A percentile compares a stretch with the other conserved stretches of the same genome.
phyloP scores from a whole-genome alignment of 2,797 vertebrate species.

The Anguilla pacifica region DNA sequence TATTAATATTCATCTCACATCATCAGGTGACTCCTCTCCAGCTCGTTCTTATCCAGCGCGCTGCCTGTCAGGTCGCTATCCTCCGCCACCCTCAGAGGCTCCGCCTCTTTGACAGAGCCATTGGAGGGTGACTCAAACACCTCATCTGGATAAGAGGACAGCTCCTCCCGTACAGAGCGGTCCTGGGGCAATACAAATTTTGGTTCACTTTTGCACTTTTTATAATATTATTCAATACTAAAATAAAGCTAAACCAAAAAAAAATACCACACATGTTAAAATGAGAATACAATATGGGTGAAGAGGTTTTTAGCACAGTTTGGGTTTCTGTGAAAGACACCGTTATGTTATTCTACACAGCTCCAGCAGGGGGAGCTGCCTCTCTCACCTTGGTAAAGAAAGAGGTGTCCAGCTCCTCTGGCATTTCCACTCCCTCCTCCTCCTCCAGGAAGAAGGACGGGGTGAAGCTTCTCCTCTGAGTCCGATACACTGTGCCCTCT shows the following conservation, averaged over 20 bases:
- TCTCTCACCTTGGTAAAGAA: slow-evolving; percentile 90
- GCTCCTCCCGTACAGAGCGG: slow-evolving; percentile 86
- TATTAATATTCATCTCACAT: slow-evolving; percentile 77
- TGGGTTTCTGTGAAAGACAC: neutral
- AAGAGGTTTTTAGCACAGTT: neutral
- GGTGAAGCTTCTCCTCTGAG: slow-evolving; percentile 87
- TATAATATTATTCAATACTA: neutral
- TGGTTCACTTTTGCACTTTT: neutral
- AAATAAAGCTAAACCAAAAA: neutral
- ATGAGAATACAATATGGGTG: neutral
- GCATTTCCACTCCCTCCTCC: slow-evolving; percentile 89
- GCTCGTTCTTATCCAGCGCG: slow-evolving; percentile 83
- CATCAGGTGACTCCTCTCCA: slow-evolving; percentile 93
- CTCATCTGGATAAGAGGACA: slow-evolving; percentile 90
- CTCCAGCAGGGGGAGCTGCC: neutral
- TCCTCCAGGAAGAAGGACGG: slow-evolving; percentile 89
- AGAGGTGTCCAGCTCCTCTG: slow-evolving; percentile 91
- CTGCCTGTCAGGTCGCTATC: slow-evolving; percentile 85
- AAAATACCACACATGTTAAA: neutral
- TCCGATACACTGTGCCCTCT: slow-evolving; percentile 71
- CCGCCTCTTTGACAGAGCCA: slow-evolving; percentile 81
- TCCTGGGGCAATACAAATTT: slow-evolving; percentile 71
- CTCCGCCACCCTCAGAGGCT: slow-evolving; percentile 67
- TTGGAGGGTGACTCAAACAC: slow-evolving; percentile 92
- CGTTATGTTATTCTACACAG: neutral